These are phyloP conservation scores for Trichonephila inaurata DNA, from an alignment of 1,140 invertebrate species.

Conservation along the genomic window DNA sequence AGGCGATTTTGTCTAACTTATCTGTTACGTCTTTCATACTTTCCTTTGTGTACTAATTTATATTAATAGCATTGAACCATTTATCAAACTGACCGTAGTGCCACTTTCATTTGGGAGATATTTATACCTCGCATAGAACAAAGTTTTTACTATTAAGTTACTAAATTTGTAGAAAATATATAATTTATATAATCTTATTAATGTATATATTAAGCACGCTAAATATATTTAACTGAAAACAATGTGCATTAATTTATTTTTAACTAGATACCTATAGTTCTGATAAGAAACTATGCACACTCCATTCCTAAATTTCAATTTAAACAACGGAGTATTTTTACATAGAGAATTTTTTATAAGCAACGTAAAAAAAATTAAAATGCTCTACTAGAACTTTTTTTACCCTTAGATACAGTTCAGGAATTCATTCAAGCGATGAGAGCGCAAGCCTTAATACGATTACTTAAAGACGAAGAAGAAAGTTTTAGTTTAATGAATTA, in stretches of 20 bases:
- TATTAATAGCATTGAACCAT: too few species aligned
- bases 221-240: background rate
- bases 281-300: background rate
- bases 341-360: background rate
- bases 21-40: too few species aligned
- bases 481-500: constrained; percentile 70
- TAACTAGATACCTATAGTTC: background rate
- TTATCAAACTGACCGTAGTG: too few species aligned
- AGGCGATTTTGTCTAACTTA: too few species aligned
- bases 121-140: too few species aligned
- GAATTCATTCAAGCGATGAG: constrained; percentile 41
- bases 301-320: background rate
- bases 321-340: background rate
- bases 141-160: too few species aligned
- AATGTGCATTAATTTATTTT: background rate
- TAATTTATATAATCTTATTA: background rate
- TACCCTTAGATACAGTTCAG: background rate
- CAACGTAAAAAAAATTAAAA: background rate
- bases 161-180: background rate
- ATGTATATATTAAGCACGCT: background rate
- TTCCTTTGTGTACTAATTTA: too few species aligned
- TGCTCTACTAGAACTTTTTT: background rate
- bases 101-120: too few species aligned
- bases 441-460: constrained; percentile 22
- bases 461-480: constrained; percentile 55